phyloP scores from a whole-genome alignment of 2,113 vertebrate genomes.

The Orthonyx spaldingii region DNA sequence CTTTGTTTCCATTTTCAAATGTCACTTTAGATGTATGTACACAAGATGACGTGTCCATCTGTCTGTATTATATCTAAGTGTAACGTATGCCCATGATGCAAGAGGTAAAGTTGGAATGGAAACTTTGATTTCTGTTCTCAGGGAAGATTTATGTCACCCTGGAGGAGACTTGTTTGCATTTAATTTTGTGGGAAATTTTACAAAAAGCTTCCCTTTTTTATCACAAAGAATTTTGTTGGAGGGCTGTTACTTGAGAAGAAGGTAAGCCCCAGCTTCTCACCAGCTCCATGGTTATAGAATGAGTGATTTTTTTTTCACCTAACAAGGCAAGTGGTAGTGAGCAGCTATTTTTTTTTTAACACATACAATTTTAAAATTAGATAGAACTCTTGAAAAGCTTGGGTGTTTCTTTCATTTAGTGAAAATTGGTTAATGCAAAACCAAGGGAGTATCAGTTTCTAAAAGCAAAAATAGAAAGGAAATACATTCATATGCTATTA shows the following conservation, averaged over 20 bases:
- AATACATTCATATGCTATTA: neutral
- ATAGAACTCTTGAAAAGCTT: neutral
- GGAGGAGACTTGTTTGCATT: neutral
- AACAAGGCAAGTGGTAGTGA: neutral
- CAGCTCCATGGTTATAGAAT: neutral
- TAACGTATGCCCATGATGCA: neutral
- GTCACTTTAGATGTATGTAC: conserved; percentile 1
- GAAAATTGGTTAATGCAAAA: neutral
- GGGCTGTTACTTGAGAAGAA: neutral
- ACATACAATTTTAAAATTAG: neutral
- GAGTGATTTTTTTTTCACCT: neutral
- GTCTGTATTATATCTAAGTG: neutral
- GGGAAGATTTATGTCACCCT: neutral
- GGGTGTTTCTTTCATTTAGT: neutral
- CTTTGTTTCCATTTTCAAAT: conserved; percentile 19
- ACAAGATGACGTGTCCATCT: conserved; percentile 1
- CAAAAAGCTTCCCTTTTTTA: neutral
- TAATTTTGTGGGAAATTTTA: neutral
- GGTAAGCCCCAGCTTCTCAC: neutral
- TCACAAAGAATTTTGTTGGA: neutral
- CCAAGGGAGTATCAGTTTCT: neutral
- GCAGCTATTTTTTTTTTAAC: neutral
- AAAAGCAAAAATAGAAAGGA: neutral
- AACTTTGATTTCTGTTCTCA: neutral
- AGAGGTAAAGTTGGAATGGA: conserved; percentile 10